Percentiles rank a stretch among this genome's conserved stretches.
Evolutionary conservation across 2,888 invertebrate genomes (phyloP).

Genomic region (Pollenia labialis): DNA sequence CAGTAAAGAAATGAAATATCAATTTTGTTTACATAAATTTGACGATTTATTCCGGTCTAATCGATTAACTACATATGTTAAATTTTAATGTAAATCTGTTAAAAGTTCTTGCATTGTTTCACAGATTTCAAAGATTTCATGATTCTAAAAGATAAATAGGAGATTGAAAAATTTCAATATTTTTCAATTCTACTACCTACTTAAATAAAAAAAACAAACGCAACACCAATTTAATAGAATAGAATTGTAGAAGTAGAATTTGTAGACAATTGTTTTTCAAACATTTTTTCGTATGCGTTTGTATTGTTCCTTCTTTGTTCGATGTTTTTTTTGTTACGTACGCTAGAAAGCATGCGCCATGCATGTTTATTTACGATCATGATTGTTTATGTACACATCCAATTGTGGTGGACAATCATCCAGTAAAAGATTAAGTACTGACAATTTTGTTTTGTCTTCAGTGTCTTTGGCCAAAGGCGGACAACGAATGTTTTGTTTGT

Average conservation of each 20-base stretch:
- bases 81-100: too few species aligned
- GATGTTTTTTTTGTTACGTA: not conserved
- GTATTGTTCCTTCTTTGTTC: not conserved
- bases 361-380: conserved; percentile 67
- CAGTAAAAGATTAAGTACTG: conserved; percentile 68
- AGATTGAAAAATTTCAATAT: not conserved
- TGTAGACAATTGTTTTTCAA: conserved; percentile 51
- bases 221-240: not conserved
- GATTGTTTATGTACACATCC: conserved; percentile 62
- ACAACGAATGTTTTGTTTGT: conserved; percentile 59
- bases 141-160: too few species aligned
- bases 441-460: conserved; percentile 44
- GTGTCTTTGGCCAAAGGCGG: conserved; percentile 62
- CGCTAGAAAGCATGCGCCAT: conserved; percentile 67
- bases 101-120: too few species aligned
- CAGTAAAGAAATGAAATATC: too few species aligned
- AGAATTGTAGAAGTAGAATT: conserved; percentile 27
- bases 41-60: too few species aligned
- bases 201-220: not conserved
- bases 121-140: too few species aligned
- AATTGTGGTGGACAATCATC: conserved; percentile 68
- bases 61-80: too few species aligned
- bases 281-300: conserved; percentile 34
- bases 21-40: too few species aligned
- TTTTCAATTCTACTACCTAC: conserved; percentile 22